Conservation (phyloP, 2,888 invertebrate species). For the Tetropium fuscum region DNA sequence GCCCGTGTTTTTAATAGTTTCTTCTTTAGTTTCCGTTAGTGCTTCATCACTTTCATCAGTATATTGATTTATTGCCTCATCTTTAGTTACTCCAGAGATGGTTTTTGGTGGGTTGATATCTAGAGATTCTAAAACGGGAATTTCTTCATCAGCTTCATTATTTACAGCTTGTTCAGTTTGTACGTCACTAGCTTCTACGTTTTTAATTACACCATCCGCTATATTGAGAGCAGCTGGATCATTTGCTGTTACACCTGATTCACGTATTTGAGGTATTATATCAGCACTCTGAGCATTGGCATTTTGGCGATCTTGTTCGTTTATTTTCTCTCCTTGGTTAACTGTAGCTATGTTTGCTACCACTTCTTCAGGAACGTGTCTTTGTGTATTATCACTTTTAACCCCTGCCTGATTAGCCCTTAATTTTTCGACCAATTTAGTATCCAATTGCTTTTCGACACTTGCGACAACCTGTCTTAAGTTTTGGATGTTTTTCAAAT, state of each 20-base stretch:
- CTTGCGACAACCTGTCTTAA: conserved; percentile 10
- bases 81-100: conserved; percentile 26
- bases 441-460: conserved; percentile 3
- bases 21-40: not conserved
- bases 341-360: too few species aligned
- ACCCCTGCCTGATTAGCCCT: not conserved
- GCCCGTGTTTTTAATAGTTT: not conserved
- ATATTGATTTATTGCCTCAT: too few species aligned
- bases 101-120: conserved; percentile 6
- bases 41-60: not conserved
- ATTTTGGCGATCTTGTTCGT: too few species aligned
- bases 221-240: too few species aligned
- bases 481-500: not conserved
- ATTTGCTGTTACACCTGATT: too few species aligned
- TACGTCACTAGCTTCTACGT: too few species aligned
- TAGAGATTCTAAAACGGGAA: not conserved
- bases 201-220: too few species aligned
- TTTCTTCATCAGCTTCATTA: not conserved
- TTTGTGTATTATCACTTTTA: not conserved
- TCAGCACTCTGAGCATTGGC: too few species aligned
- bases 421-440: conserved; percentile 5
- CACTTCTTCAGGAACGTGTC: not conserved
- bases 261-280: too few species aligned
- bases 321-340: too few species aligned
- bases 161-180: too few species aligned